Percentiles rank a stretch among this genome's conserved stretches.
These are phyloP conservation scores for Apis florea DNA, from an alignment of 1,140 invertebrate species.

Conservation along the genomic window DNA sequence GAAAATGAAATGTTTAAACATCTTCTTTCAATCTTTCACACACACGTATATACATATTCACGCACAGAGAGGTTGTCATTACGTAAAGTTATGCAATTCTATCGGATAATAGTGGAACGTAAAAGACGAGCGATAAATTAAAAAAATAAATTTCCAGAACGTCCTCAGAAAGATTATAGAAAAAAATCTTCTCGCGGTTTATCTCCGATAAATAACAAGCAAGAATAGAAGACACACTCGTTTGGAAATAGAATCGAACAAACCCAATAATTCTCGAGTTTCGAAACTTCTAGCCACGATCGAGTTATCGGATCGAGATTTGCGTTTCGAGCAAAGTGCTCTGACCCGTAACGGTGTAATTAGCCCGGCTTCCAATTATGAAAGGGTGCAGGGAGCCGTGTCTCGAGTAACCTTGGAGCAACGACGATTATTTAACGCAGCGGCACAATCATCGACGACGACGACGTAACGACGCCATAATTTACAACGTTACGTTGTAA, in stretches of 20 bases:
- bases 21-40: background rate
- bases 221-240: too few relatives aligned
- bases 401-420: slow-evolving; percentile 45
- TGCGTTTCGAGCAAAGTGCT: background rate
- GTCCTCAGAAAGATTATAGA: background rate
- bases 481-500: slow-evolving; percentile 53
- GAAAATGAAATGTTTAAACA: too few relatives aligned
- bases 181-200: background rate
- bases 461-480: slow-evolving; percentile 59
- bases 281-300: too few relatives aligned
- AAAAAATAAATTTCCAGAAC: slow-evolving; percentile 4
- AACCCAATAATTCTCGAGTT: too few relatives aligned
- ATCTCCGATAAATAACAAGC: background rate
- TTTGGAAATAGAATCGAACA: background rate
- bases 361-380: slow-evolving; percentile 15
- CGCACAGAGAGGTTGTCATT: background rate
- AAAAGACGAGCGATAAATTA: background rate
- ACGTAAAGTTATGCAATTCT: background rate
- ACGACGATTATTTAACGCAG: slow-evolving; percentile 61
- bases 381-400: slow-evolving; percentile 10
- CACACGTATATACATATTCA: background rate
- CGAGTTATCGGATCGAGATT: background rate
- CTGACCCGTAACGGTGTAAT: slow-evolving; percentile 32
- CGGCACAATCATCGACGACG: slow-evolving; percentile 46
- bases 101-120: background rate